These are phyloP conservation scores for Odontocolon sp. DNA, from an alignment of 2,888 invertebrate species.

Conservation along the genomic window DNA sequence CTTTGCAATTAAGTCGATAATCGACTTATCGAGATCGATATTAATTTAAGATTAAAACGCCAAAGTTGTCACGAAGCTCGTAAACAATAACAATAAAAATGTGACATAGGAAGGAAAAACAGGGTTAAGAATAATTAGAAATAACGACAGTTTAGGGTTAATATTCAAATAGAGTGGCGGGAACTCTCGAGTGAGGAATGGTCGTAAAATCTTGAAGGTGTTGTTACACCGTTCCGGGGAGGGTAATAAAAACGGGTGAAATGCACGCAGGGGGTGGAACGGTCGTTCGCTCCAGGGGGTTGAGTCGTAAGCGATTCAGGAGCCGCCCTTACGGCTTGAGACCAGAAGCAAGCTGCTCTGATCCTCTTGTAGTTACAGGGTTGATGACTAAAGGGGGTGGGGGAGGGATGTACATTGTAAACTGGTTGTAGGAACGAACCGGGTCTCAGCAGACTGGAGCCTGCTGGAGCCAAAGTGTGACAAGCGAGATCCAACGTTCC, in stretches of 20 bases:
- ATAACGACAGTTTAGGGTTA: too few species aligned
- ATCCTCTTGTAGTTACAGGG: constrained; percentile 32
- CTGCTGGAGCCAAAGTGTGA: background rate
- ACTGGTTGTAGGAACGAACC: background rate
- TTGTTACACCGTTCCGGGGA: constrained; percentile 3
- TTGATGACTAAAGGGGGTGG: background rate
- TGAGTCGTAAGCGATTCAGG: constrained; percentile 42
- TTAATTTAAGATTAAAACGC: too few species aligned
- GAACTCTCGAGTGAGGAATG: background rate
- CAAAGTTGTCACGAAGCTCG: too few species aligned
- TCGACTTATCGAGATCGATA: too few species aligned
- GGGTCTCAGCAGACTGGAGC: too few species aligned
- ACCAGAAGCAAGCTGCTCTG: constrained; percentile 25
- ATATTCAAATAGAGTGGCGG: background rate
- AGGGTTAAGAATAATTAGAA: too few species aligned
- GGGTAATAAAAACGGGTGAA: background rate
- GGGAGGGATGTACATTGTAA: constrained; percentile 4
- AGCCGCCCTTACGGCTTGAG: constrained; percentile 37
- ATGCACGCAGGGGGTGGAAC: background rate
- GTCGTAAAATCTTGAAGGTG: constrained; percentile 14
- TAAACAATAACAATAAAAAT: too few species aligned
- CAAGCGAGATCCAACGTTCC: background rate
- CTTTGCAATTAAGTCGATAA: too few species aligned
- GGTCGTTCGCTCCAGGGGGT: too few species aligned
- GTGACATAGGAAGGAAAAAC: too few species aligned